Base-by-base conservation (phyloP, 2,888 invertebrate genomes). In the Raillietiella orientalis region DNA sequence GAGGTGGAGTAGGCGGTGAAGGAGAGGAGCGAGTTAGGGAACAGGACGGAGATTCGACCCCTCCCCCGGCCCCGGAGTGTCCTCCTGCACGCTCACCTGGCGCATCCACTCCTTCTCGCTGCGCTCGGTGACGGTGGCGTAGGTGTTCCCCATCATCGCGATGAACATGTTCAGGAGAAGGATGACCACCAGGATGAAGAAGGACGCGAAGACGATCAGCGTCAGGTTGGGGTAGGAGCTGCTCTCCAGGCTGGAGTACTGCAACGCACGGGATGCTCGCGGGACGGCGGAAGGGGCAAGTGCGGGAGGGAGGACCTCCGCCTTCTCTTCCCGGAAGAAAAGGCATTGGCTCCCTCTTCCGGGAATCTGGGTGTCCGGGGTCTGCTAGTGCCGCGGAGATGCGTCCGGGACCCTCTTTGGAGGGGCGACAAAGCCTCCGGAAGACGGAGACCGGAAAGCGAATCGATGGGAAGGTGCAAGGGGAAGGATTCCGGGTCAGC, bases 71-170 rank as follows among this genome's bases (percentile, higher is more conserved):
- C 32, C 44, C 45, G 41, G n/a, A n/a, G n/a, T 46, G 45, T 35
- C 41, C 40, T 29, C 9, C 6, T 25, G n/a, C 6, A 8, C 9
- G 27, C 31, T 29, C 39, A 65, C 72, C 58, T 82, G 82, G 44
- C 84, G 82, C 44, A 87, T 71, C 75, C 82, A 96, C 44, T 96
- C 93, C 48, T 93, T 93, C 47, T 93, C 93, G 17, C 90, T 90
- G 43, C 87, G 82, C 43, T 82, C 77, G 36, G 90, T 96, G 30
- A 96, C 84, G 37, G 77, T 75, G 0, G 84, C 79, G 44, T 96
- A 96, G 0, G 96, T 96, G 49, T 93, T 93, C 17, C 93, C 93
- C 93, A 96, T 96, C 93, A 93, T 96, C 33, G 96, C 96, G 34
- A 96, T 96, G 47, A 96, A 59, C 67, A 71, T 93, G 61, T 93